Evolutionary conservation across 2,888 invertebrate genomes (phyloP), one percentile per base, ranked within the genome.

Genomic region (Lepidochitona cinerea): DNA sequence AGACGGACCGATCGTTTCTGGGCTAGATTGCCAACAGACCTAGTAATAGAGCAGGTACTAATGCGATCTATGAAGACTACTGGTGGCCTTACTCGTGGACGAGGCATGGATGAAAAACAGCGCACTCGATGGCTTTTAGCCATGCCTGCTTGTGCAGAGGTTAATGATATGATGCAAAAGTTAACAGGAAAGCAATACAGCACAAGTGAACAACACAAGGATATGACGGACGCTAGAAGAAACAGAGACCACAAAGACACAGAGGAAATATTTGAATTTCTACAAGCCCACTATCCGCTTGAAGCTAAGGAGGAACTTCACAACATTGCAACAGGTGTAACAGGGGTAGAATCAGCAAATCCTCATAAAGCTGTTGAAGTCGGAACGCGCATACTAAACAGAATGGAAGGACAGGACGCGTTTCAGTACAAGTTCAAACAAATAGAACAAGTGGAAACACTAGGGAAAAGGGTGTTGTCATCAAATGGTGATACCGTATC

Each of bases 21-120:
- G 83, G 79, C 78, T n/a, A 84, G 83, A 32, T 64, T 85, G 9
- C 76, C 82, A 18, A 74, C 80, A 37, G 83, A 84, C 67, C 75
- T 84, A 32, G 72, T 80, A 0, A 84, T 84, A 33, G 83, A 83
- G 69, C 84, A 84, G 68, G 75, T 73, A 1, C 72, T 84, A 4
- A 83, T 84, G 84, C 64, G 80, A 29, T 78, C 71, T 35, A 14
- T 82, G 12, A 84, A 83, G 68, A 72, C 76, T 14, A 77, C 73
- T n/a, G 80, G 82, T 18, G 83, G 84, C 7, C 32, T 83, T 37
- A 82, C 79, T 26, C 33, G 80, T 54, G 80, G 82, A 18, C 49
- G 79, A 29, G 81, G 26, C 33, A 54, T 81, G 78, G 36, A 68
- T 14, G 81, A 81, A 53, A n/a, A 36, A 7, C 79, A 82, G 74